Evolutionary conservation across 2,888 invertebrate species (phyloP), one percentile per base, ranked within the genome.

Genomic region (Archips xylosteana): DNA sequence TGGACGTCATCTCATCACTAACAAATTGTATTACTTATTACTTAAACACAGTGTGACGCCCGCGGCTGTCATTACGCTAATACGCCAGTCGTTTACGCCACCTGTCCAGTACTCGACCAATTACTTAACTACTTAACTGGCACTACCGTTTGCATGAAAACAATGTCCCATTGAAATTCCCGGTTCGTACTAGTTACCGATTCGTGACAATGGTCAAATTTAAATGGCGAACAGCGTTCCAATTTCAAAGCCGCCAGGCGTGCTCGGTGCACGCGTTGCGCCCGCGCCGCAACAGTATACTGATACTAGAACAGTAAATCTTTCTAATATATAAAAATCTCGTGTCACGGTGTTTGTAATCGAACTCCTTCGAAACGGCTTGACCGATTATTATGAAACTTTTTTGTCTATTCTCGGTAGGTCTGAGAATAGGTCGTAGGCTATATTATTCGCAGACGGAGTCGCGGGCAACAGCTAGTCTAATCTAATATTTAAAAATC

Each of bases 141-240:
- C 69, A 47, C 75, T 70, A 74, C 75, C 76, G 74, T 76, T 73
- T 59, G 71, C 68, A 32, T 12, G 49, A 57, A 45, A 59, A 75
- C 70, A 66, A 70, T 64, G 51, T 45, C 63, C 36, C 70, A 74
- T 71, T 69, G 62, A 72, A 57, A 70, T 71, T 70, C 74, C 42
- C 51, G 36, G 32, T 65, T 65, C 65, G 36, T 61, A 57, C 66
- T 63, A 70, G 75, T 77, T 75, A 75, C 75, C 76, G 76, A 85
- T 87, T 85, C 89, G 87, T 87, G 90, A 89, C 89, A 88, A 85
- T 84, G 83, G 85, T 88, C 85, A 83, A 87, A 89, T 87, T 88
- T 85, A 83, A 87, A 87, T 82, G 80, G 78, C 72, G 80, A 78
- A 81, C 83, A 78, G 82, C 82, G 88, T 82, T 88, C 89, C 83